A percentile compares a stretch with the other conserved stretches of the same genome.
phyloP scores from a whole-genome alignment of 2,888 invertebrate species.

The Actias luna region DNA sequence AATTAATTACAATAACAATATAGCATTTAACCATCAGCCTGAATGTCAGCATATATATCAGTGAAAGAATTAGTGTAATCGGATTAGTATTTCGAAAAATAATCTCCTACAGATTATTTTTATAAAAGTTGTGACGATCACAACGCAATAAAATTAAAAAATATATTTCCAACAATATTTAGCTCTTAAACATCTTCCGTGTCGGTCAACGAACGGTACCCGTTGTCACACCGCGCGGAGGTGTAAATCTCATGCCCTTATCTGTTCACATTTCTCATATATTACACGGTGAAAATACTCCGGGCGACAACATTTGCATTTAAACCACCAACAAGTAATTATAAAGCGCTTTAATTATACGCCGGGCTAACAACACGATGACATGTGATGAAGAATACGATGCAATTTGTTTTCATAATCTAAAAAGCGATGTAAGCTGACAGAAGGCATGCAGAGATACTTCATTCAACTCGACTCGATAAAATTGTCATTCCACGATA shows the following conservation, averaged over 20 bases:
- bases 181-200: conserved; percentile 16
- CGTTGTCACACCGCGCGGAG: conserved; percentile 54
- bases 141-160: not conserved
- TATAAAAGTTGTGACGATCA: too few relatives aligned
- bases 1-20: too few relatives aligned
- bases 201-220: conserved; percentile 62
- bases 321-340: conserved; percentile 71
- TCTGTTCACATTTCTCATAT: conserved; percentile 69
- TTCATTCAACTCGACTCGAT: conserved; percentile 20
- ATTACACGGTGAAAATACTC: conserved; percentile 48
- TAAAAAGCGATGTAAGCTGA: conserved; percentile 37
- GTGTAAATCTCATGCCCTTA: conserved; percentile 75
- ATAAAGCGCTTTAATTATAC: conserved; percentile 70
- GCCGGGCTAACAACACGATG: conserved; percentile 54
- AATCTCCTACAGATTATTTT: too few relatives aligned
- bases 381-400: conserved; percentile 58
- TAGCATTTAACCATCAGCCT: too few relatives aligned
- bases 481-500: conserved; percentile 16
- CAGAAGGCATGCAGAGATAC: conserved; percentile 16
- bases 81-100: too few relatives aligned
- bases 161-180: conserved; percentile 14
- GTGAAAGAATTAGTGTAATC: too few relatives aligned
- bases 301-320: conserved; percentile 78
- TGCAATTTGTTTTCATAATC: conserved; percentile 73
- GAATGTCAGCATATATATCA: too few relatives aligned